Conservation (phyloP, 2,888 invertebrate species). For the Tetragonisca angustula region DNA sequence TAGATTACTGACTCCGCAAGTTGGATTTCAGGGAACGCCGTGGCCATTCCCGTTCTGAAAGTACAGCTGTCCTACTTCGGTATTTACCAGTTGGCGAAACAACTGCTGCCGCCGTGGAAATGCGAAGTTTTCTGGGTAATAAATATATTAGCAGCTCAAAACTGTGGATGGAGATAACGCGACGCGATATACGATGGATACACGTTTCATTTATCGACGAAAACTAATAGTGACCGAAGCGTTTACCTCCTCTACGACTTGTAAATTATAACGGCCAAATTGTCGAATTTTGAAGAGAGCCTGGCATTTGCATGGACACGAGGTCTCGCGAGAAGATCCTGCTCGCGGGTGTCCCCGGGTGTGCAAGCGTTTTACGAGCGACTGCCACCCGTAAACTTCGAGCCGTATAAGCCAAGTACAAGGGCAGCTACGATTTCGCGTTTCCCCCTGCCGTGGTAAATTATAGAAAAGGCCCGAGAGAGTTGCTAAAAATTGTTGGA, state of each 20-base stretch:
- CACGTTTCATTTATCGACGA: too few species aligned
- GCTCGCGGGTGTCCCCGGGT: conserved; percentile 40
- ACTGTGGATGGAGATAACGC: too few species aligned
- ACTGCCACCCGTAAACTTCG: conserved; percentile 61
- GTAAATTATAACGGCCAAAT: too few species aligned
- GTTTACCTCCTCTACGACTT: too few species aligned
- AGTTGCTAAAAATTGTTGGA: conserved; percentile 6
- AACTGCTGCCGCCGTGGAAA: not conserved
- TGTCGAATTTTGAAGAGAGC: too few species aligned
- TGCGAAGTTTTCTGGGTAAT: not conserved
- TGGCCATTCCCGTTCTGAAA: not conserved
- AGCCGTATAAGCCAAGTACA: conserved; percentile 57
- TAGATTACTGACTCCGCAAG: not conserved
- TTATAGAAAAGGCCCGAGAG: conserved; percentile 53
- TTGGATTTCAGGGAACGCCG: not conserved
- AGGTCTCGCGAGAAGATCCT: conserved; percentile 9
- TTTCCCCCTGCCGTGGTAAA: conserved; percentile 50
- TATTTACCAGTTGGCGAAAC: not conserved
- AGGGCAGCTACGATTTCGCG: conserved; percentile 36
- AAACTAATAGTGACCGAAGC: too few species aligned
- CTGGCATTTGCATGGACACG: conserved; percentile 1
- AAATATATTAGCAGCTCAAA: not conserved
- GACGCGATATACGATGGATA: too few species aligned
- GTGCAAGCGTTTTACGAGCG: conserved; percentile 53
- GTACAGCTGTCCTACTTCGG: not conserved